Evolutionary conservation across 35 echinoderm and acorn worm species (phyloP).

Genomic region (Ophiothrix spiculata): DNA sequence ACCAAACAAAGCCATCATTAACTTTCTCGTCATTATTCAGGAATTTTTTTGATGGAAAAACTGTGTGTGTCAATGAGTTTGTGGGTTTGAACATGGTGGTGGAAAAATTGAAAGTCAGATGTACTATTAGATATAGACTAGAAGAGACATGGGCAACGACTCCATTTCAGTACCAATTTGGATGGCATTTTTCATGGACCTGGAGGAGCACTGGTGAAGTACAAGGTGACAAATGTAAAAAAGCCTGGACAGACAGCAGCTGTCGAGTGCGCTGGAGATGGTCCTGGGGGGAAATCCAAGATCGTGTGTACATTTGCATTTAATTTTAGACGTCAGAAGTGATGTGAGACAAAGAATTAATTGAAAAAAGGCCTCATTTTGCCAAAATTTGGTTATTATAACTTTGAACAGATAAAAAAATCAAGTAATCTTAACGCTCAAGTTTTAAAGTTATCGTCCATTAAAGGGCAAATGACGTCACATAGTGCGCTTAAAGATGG

Average conservation of each 20-base stretch:
- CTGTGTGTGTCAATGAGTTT: not conserved
- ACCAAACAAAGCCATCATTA: not conserved
- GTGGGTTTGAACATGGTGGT: slow-evolving; percentile 5
- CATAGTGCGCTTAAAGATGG: too few species aligned
- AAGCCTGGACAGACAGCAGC: not conserved
- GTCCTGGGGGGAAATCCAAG: too few species aligned
- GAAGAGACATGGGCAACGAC: slow-evolving; percentile 12
- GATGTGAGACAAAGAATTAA: not conserved
- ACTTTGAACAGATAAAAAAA: too few species aligned
- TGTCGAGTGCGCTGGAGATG: not conserved
- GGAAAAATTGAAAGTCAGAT: not conserved
- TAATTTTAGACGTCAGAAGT: not conserved
- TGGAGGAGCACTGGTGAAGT: too few species aligned
- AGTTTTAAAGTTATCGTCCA: too few species aligned
- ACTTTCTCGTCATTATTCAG: not conserved
- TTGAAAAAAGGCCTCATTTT: too few species aligned
- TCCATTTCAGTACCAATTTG: too few species aligned
- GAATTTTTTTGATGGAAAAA: not conserved
- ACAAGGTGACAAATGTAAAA: not conserved
- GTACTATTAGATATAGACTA: not conserved
- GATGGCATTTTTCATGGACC: slow-evolving; percentile 11
- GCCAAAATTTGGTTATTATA: too few species aligned
- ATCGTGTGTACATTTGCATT: too few species aligned
- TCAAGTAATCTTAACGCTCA: too few species aligned
- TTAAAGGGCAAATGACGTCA: too few species aligned